Evolutionary conservation across 2,113 vertebrate species (phyloP).

Genomic region (Trichechus manatus): DNA sequence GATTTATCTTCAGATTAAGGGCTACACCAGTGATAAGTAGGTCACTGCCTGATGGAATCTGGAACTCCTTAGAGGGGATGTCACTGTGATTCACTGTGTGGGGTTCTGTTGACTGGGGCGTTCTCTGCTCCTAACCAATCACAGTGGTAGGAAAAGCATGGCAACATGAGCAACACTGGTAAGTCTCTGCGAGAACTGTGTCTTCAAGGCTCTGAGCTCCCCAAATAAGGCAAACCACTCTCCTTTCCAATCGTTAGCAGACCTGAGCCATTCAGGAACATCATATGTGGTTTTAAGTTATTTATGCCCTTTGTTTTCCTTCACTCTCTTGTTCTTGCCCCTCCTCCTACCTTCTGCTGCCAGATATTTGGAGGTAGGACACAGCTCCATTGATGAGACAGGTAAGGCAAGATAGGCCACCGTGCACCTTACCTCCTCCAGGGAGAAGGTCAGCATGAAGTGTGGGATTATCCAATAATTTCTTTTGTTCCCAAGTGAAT

Average conservation of each 20-base stretch:
- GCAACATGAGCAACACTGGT: slow-evolving; percentile 78
- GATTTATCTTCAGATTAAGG: neutral
- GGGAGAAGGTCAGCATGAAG: neutral
- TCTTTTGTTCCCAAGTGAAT: neutral
- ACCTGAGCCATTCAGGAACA: neutral
- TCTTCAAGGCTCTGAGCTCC: neutral
- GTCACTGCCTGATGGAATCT: slow-evolving; percentile 45
- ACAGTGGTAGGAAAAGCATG: neutral
- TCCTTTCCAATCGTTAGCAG: neutral
- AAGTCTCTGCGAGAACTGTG: slow-evolving; percentile 59
- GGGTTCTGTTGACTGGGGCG: neutral
- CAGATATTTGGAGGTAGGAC: neutral
- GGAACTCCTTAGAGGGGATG: slow-evolving; percentile 46
- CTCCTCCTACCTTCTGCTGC: neutral
- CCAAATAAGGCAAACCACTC: neutral
- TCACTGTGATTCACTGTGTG: slow-evolving; percentile 55
- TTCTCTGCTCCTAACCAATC: neutral
- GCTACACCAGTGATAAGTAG: neutral
- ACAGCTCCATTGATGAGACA: neutral
- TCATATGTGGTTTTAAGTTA: neutral
- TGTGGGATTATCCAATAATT: neutral
- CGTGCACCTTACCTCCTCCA: neutral
- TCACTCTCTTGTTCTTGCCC: neutral
- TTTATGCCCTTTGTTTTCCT: neutral
- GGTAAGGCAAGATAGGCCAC: neutral